Evolutionary conservation across 1,140 invertebrate species (phyloP), one percentile per base, ranked within the genome.

Genomic region (Eubasilissa regina): DNA sequence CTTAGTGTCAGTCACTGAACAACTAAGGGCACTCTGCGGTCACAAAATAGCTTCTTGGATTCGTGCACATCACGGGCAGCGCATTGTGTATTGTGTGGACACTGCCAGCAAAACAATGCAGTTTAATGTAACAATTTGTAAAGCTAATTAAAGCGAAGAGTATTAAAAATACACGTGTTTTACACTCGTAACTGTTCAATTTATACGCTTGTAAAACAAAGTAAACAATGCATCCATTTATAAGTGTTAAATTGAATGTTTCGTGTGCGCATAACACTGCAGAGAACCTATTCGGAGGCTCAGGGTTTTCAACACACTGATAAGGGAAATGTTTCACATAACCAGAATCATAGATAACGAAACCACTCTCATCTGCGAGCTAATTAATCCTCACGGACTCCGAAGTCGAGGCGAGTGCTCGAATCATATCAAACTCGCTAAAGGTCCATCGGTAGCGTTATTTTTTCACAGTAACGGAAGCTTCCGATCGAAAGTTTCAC

Each of bases 401-500:
- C 15, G 35, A 44, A 66, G 62, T 66, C 44, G 62, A n/a, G 43
- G n/a, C 35, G 44, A 8, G n/a, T 13, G 4, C n/a, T 12, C n/a
- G 10, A 62, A 13, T 13, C 19, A 12, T 12, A 66, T 66, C 35
- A 12, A 66, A 35, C 7, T n/a, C 35, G 62, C n/a, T 6, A 6
- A 35, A 66, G 35, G n/a, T 13, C 35, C 9, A 43, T 45, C 12
- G 62, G 44, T 45, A 43, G 35, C 62, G 62, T 47, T 66, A 66
- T 51, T 60, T 60, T 60, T 60, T 60, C 19, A 19, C 21, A 0
- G 13, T 25, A 51, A 72, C 68, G 51, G 68, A 72, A 72, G 68
- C 68, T 72, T 72, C 51, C 68, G 68, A 72, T 72, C 68, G 45
- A 72, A 51, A 72, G 68, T 72, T 72, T 48, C 68, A 72, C 68